Evolutionary conservation across 2,113 vertebrate genomes (phyloP).

Genomic region (Zapornia atra): DNA sequence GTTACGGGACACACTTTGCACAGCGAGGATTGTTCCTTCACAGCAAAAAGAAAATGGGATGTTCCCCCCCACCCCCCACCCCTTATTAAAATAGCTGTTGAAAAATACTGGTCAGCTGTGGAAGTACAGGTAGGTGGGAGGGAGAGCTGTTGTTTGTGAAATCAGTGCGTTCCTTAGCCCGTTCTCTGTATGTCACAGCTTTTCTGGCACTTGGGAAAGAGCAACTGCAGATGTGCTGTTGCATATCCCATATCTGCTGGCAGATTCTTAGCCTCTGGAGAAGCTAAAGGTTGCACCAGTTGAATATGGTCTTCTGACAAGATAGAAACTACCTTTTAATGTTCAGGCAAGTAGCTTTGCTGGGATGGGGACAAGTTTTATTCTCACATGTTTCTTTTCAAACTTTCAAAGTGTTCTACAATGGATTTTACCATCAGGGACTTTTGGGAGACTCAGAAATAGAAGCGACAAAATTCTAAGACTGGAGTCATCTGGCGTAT

Average conservation of each 20-base stretch:
- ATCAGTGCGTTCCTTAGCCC: not conserved
- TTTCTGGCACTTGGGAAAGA: not conserved
- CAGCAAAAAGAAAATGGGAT: not conserved
- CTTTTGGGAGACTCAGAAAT: not conserved
- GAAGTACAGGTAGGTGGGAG: not conserved
- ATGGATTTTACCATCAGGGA: slow-evolving; percentile 1
- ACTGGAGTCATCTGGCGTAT: not conserved
- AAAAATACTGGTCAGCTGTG: not conserved
- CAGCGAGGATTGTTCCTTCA: not conserved
- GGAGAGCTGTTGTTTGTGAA: not conserved
- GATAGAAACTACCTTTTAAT: not conserved
- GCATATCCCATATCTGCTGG: not conserved
- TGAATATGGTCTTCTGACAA: not conserved
- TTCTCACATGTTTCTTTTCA: not conserved
- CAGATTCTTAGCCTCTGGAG: not conserved
- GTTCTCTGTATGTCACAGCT: not conserved
- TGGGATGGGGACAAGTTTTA: not conserved
- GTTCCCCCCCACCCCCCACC: not conserved
- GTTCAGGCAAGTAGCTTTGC: not conserved
- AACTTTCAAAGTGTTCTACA: slow-evolving; percentile 5
- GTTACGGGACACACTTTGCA: not conserved
- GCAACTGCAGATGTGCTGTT: not conserved
- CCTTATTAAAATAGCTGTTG: not conserved
- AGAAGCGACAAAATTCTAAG: slow-evolving; percentile 9
- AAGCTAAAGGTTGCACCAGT: not conserved